Percentiles rank a stretch among this genome's conserved stretches.
Conservation (phyloP, 2,797 vertebrate species). For the Octomys mimax region DNA sequence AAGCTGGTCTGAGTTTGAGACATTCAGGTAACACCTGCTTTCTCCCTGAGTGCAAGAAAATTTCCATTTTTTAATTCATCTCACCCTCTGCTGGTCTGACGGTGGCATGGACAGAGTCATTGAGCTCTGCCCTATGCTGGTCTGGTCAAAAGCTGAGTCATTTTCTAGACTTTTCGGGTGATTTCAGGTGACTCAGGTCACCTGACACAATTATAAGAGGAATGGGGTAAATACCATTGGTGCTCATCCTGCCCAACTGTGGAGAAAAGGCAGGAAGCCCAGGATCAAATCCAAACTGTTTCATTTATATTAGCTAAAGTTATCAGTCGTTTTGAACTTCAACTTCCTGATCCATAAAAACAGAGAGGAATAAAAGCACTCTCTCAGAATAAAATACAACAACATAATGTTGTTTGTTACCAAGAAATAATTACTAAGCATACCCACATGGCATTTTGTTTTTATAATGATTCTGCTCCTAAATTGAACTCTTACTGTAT, state of each 20-base stretch:
- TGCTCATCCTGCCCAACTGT: neutral
- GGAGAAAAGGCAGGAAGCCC: neutral
- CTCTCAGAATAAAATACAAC: neutral
- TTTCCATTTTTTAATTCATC: neutral
- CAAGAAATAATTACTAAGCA: neutral
- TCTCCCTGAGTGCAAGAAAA: neutral
- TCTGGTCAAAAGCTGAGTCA: neutral
- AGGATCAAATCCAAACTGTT: neutral
- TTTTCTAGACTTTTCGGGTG: neutral
- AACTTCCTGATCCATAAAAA: neutral
- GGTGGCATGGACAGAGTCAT: neutral
- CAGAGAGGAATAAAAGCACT: neutral
- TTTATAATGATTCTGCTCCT: neutral
- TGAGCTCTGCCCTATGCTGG: too few relatives aligned
- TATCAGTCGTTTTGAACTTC: neutral
- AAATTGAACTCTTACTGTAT: neutral
- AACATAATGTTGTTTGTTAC: neutral
- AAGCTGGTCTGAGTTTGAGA: neutral
- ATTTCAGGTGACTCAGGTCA: neutral
- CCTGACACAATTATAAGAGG: neutral
- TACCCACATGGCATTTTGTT: fast-evolving
- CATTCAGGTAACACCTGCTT: neutral
- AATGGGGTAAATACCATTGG: fast-evolving
- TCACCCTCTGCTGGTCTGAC: neutral
- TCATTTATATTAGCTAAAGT: neutral